Percentiles rank a stretch among this genome's conserved stretches.
Evolutionary conservation across 2,797 vertebrate species (phyloP).

Genomic region (Euthynnus affinis): DNA sequence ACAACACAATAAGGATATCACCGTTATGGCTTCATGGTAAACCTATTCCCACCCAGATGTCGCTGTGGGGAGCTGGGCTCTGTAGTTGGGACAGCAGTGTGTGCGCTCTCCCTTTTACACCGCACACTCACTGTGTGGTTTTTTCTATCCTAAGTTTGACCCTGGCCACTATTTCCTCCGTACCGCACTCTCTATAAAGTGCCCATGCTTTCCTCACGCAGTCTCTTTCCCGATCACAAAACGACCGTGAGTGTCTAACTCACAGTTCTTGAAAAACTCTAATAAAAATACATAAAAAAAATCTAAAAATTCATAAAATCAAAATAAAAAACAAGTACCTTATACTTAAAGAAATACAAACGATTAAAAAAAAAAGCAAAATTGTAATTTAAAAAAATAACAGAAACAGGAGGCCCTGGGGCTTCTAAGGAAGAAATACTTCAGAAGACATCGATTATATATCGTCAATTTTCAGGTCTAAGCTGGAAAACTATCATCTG

Average conservation of each 20-base stretch:
- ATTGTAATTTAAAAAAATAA: constrained; percentile 49
- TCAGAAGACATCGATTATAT: constrained; percentile 34
- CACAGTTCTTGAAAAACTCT: constrained; percentile 85
- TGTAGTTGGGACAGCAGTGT: constrained; percentile 55
- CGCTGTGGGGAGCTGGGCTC: constrained; percentile 80
- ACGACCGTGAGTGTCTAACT: constrained; percentile 88
- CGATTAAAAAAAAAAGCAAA: constrained; percentile 72
- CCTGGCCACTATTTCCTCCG: constrained; percentile 82
- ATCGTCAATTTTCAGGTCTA: constrained; percentile 43
- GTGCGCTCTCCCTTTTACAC: constrained; percentile 79
- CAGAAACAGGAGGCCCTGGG: constrained; percentile 68
- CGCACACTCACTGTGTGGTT: constrained; percentile 62
- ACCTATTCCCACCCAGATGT: constrained; percentile 78
- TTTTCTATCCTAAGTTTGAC: constrained; percentile 76
- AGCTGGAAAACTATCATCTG: constrained; percentile 46
- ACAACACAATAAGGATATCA: background rate
- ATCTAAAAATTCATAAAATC: constrained; percentile 84
- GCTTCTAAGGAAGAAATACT: constrained; percentile 52
- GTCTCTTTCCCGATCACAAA: constrained; percentile 88
- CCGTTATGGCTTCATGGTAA: background rate
- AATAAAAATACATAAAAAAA: constrained; percentile 85
- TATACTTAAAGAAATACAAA: constrained; percentile 72
- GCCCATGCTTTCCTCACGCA: constrained; percentile 78
- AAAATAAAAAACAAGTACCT: constrained; percentile 85
- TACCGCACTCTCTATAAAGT: constrained; percentile 86